Evolutionary conservation across 2,113 vertebrate genomes (phyloP).

Genomic region (Arvicanthis niloticus): DNA sequence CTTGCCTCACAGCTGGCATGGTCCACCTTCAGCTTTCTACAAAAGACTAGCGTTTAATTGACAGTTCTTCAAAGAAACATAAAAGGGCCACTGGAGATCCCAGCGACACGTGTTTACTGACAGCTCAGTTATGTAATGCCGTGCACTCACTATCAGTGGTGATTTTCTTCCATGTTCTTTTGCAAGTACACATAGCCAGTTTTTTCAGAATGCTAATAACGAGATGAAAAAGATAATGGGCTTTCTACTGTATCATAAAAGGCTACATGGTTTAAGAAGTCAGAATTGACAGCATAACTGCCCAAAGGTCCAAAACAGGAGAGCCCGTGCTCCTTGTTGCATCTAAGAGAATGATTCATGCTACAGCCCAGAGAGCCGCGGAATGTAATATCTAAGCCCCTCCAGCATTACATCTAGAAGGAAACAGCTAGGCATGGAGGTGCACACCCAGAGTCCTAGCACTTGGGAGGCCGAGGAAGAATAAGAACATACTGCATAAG

Average conservation of each 20-base stretch:
- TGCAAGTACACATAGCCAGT: neutral
- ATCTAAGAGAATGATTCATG: neutral
- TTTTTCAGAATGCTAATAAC: conserved; percentile 19
- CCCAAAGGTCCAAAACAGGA: conserved; percentile 2
- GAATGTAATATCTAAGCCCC: neutral
- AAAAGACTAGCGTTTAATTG: neutral
- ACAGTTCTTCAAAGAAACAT: conserved; percentile 34
- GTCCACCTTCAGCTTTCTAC: neutral
- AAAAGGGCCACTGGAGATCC: neutral
- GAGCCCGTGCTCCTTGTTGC: neutral
- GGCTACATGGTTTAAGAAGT: neutral
- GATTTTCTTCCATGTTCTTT: neutral
- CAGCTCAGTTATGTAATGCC: conserved; percentile 21
- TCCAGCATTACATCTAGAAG: neutral
- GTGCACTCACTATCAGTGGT: neutral
- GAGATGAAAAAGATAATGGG: neutral
- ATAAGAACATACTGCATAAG: neutral
- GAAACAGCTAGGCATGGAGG: neutral
- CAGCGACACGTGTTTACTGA: neutral
- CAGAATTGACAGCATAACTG: neutral
- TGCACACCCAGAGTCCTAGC: neutral
- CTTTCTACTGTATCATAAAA: neutral
- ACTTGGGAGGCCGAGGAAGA: neutral
- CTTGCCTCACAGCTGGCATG: neutral
- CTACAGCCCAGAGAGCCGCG: neutral